phyloP scores from a whole-genome alignment of 2,797 vertebrate genomes.

The Sphenopsis melanotis region DNA sequence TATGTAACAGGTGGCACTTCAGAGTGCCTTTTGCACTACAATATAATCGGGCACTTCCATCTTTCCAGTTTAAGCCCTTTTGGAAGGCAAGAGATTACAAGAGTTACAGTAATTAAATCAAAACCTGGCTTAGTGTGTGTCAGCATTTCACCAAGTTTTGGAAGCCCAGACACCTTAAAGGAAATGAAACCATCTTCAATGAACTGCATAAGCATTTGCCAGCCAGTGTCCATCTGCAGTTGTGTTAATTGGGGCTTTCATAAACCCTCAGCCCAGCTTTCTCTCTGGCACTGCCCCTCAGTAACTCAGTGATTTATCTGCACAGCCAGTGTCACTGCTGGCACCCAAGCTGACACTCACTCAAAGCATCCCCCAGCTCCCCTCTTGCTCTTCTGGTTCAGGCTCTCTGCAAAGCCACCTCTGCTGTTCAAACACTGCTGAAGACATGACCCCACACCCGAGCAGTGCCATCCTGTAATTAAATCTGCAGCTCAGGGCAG shows the following conservation, averaged over 20 bases:
- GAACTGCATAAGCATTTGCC: background rate
- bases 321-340: fast-evolving
- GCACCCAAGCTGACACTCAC: background rate
- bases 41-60: background rate
- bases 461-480: background rate
- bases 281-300: background rate
- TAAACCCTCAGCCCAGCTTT: background rate
- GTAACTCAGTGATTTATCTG: background rate
- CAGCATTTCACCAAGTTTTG: background rate
- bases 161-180: background rate
- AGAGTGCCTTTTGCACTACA: background rate
- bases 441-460: background rate
- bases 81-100: background rate
- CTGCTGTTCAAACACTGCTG: background rate
- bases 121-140: background rate
- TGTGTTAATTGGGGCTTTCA: background rate
- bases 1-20: background rate
- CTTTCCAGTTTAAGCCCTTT: background rate
- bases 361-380: background rate
- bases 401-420: background rate
- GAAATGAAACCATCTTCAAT: background rate
- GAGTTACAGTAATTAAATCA: background rate
- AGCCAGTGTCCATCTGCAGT: background rate
- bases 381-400: background rate
- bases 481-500: background rate